Percentiles rank a stretch among this genome's conserved stretches.
These are phyloP conservation scores for Paracanthobrama guichenoti DNA, from an alignment of 2,113 vertebrate species.

Conservation along the genomic window DNA sequence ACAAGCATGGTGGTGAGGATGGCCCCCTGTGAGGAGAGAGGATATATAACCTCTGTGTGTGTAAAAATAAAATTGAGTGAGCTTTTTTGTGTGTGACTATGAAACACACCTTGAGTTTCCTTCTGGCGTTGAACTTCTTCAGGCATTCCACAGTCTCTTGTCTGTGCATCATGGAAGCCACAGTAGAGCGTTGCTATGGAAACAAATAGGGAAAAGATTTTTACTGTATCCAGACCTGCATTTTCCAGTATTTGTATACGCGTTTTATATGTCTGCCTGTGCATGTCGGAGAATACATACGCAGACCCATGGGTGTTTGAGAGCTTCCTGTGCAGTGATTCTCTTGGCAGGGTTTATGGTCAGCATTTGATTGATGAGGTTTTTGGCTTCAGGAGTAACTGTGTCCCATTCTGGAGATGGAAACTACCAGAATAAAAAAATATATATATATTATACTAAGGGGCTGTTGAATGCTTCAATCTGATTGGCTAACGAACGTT, in stretches of 20 bases:
- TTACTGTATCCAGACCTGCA: not conserved
- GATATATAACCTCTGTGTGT: not conserved
- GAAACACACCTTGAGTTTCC: conserved; percentile 92
- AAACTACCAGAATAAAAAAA: conserved; percentile 73
- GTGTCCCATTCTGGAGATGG: conserved; percentile 98
- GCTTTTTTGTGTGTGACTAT: not conserved
- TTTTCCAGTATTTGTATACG: not conserved
- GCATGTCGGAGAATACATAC: conserved; percentile 78
- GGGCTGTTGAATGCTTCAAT: no score
- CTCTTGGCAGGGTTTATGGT: conserved; percentile 97
- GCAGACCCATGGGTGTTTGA: conserved; percentile 99
- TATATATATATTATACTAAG: not conserved
- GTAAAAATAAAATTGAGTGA: not conserved
- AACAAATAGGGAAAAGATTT: conserved; percentile 12
- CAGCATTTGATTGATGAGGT: conserved; percentile 99
- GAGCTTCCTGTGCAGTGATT: conserved; percentile 95
- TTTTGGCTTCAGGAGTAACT: conserved; percentile 94
- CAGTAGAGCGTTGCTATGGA: conserved; percentile 92
- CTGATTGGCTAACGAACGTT: no score
- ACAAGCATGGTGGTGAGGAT: conserved; percentile 87
- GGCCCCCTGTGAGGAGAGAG: conserved; percentile 72
- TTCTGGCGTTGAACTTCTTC: conserved; percentile 97
- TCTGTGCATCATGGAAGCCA: conserved; percentile 99
- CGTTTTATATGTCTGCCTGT: not conserved
- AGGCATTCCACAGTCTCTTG: conserved; percentile 97